A percentile compares a stretch with the other conserved stretches of the same genome.
These are phyloP conservation scores for Engraulis encrasicolus DNA, from an alignment of 2,113 vertebrate species.

Conservation along the genomic window DNA sequence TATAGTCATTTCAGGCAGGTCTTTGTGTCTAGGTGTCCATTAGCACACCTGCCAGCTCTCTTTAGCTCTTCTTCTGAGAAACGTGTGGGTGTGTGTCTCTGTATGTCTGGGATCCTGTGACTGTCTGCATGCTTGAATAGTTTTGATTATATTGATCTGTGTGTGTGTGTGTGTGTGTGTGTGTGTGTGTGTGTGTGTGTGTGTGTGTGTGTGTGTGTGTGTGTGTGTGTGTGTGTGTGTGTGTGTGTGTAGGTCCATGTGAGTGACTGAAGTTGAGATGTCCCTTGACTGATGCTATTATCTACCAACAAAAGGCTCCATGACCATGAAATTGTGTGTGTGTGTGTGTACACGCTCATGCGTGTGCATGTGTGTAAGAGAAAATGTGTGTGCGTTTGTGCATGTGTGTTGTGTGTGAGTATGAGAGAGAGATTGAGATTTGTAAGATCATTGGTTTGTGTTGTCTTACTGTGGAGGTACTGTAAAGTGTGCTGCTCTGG, in stretches of 20 bases:
- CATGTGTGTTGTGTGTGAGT: not conserved
- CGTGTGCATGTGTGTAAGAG: not conserved
- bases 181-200: slow-evolving; percentile 4
- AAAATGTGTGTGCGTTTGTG: not conserved
- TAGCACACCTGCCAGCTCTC: not conserved
- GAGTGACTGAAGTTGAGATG: no score
- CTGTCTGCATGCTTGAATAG: not conserved
- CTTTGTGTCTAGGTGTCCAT: not conserved
- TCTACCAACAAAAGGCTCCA: not conserved
- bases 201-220: not conserved
- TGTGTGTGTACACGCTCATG: no score
- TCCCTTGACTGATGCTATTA: not conserved
- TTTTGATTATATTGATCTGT: not conserved
- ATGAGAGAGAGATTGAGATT: not conserved
- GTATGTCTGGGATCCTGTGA: not conserved
- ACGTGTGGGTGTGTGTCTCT: not conserved
- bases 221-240: slow-evolving; percentile 7
- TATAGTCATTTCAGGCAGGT: no score
- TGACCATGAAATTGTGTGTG: not conserved
- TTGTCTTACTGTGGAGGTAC: not conserved
- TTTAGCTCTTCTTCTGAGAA: not conserved
- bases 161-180: no score
- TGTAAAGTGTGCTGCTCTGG: not conserved
- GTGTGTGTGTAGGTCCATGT: not conserved
- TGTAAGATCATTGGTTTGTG: not conserved